Base-by-base conservation (phyloP, 2,888 invertebrate genomes). In the Athrips mouffetella region DNA sequence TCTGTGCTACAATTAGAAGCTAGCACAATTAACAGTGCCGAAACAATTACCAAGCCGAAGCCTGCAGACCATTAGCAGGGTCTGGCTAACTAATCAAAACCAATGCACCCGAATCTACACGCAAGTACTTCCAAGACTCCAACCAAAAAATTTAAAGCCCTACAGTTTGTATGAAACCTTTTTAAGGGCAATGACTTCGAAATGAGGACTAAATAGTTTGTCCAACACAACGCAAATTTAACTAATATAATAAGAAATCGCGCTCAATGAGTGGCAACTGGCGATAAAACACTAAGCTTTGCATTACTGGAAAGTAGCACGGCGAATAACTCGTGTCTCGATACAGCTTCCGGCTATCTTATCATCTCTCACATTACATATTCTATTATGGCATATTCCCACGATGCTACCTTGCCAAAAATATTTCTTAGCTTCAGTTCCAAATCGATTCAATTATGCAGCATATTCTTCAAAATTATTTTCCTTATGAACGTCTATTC, bases 241-340 rank as follows among this genome's bases (percentile, higher is more conserved):
- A 52, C 54, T 60, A 63, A 63, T 62, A 65, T 54, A 61, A 58
- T 59, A 57, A 59, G 62, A 72, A 82, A 83, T 83, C 78, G 79
- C 75, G 75, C 79, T 60, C 76, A 74, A 63, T n/a, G n/a, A n/a
- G n/a, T n/a, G n/a, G 70, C 63, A 80, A 85, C 83, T 79, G 63
- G 49, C 67, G 79, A 81, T 80, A 82, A 79, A 73, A 70, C 61
- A 63, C 63, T 70, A 65, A 68, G 59, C 58, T 59, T 57, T 59
- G 63, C 60, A 65, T 62, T 58, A 59, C 63, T 68, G 66, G 70
- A 78, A 81, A 78, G 71, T 76, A 65, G 74, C 65, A 70, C 78
- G 67, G 53, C 58, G 49, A 60, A 64, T 60, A 63, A 63, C 63
- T 69, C 61, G 63, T 63, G 52, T 52, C 57, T 59, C 65, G 72